Conservation (phyloP, 2,113 vertebrate genomes). For the Ceuthmochares aereus region DNA sequence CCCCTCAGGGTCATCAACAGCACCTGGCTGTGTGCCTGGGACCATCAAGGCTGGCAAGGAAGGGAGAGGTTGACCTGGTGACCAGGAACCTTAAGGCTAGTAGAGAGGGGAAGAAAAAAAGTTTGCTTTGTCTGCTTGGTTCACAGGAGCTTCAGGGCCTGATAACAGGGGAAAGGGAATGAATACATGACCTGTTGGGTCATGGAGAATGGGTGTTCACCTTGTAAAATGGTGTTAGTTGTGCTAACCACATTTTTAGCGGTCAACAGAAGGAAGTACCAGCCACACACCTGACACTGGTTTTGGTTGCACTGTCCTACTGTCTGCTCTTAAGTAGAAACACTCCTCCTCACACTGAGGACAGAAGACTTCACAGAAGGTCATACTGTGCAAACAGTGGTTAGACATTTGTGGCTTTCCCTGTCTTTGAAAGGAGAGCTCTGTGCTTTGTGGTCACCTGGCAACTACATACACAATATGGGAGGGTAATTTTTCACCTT, state of each 20-base stretch:
- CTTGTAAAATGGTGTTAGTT: not conserved
- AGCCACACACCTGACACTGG: not conserved
- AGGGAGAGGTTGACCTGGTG: accelerated
- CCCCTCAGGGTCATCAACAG: not conserved
- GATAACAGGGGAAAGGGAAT: not conserved
- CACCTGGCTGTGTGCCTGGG: accelerated
- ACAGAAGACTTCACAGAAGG: not conserved
- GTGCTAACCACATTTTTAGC: accelerated
- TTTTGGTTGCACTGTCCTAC: accelerated
- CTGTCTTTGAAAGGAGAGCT: not conserved
- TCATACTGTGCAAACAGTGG: not conserved
- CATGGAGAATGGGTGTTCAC: not conserved
- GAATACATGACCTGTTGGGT: accelerated
- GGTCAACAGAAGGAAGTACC: not conserved
- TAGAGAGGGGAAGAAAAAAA: not conserved
- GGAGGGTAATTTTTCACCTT: not conserved
- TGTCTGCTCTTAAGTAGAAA: not conserved
- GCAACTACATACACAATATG: not conserved
- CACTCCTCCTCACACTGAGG: not conserved
- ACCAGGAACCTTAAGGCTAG: not conserved
- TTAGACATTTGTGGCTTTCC: not conserved
- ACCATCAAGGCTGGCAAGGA: not conserved
- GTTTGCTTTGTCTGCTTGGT: not conserved
- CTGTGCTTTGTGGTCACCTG: not conserved
- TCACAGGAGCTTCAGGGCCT: not conserved